These are phyloP conservation scores for Epinephelus cyanopodus DNA, from an alignment of 2,113 vertebrate genomes.

Conservation along the genomic window DNA sequence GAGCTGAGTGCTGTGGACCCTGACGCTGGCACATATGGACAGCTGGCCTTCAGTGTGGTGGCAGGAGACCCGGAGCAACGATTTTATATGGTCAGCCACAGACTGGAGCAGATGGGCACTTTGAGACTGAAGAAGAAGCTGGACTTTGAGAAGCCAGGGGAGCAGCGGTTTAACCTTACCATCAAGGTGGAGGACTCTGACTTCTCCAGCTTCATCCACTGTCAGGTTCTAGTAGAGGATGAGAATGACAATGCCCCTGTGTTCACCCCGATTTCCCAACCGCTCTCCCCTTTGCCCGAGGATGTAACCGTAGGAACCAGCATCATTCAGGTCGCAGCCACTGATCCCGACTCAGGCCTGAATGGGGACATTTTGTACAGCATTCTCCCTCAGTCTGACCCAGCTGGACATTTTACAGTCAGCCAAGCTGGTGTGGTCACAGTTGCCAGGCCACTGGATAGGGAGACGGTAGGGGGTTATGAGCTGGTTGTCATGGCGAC, in stretches of 20 bases:
- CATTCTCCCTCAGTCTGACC: slow-evolving; percentile 86
- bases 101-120: slow-evolving; percentile 82
- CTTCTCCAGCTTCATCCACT: slow-evolving; percentile 87
- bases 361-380: slow-evolving; percentile 88
- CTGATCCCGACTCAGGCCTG: slow-evolving; percentile 86
- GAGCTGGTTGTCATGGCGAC: slow-evolving; percentile 87
- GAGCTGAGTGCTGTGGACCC: slow-evolving; percentile 86
- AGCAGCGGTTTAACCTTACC: slow-evolving; percentile 90
- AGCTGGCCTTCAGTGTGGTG: slow-evolving; percentile 86
- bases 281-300: slow-evolving; percentile 84
- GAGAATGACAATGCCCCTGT: slow-evolving; percentile 90
- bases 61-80: slow-evolving; percentile 88
- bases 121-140: slow-evolving; percentile 86
- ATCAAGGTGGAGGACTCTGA: slow-evolving; percentile 89
- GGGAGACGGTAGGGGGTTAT: slow-evolving; percentile 84
- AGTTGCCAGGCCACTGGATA: slow-evolving; percentile 84
- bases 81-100: slow-evolving; percentile 87
- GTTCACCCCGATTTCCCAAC: slow-evolving; percentile 83
- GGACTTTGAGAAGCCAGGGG: slow-evolving; percentile 88
- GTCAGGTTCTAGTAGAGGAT: slow-evolving; percentile 89
- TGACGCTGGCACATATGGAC: slow-evolving; percentile 84
- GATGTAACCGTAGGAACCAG: slow-evolving; percentile 84
- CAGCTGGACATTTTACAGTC: slow-evolving; percentile 83
- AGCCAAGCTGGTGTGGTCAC: slow-evolving; percentile 83
- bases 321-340: slow-evolving; percentile 85